Conservation (phyloP, 2,888 invertebrate genomes). For the Hypselothyrea guttata region DNA sequence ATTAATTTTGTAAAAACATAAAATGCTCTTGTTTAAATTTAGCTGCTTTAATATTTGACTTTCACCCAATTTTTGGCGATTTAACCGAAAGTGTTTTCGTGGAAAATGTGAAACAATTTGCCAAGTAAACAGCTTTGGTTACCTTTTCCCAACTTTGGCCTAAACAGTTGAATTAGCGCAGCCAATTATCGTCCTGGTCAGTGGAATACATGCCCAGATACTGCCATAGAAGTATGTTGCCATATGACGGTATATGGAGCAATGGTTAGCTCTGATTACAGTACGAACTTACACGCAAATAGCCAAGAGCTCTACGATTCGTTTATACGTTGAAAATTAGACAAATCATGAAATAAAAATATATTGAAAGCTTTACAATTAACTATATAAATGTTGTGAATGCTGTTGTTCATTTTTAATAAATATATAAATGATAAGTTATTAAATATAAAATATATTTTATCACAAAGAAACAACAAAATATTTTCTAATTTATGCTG, state of each 20-base stretch:
- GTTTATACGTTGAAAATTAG: no score
- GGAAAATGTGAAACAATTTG: conserved; percentile 44
- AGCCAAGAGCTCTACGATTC: not conserved
- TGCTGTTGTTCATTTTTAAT: no score
- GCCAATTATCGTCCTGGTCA: conserved; percentile 60
- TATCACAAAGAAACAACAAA: no score
- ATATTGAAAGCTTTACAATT: no score
- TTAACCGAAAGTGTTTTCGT: conserved; percentile 63
- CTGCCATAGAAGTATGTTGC: conserved; percentile 2
- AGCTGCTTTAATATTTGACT: conserved; percentile 23
- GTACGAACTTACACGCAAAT: conserved; percentile 47
- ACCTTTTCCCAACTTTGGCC: no score
- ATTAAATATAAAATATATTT: no score
- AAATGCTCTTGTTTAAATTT: conserved; percentile 21
- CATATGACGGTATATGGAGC: conserved; percentile 29
- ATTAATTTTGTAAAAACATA: conserved; percentile 25
- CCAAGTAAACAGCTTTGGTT: conserved; percentile 30
- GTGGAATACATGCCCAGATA: conserved; percentile 40
- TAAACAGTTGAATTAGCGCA: conserved; percentile 70
- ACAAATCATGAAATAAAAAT: conserved; percentile 14
- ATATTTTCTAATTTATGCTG: no score
- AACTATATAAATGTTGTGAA: no score
- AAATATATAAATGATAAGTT: no score
- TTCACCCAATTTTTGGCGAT: conserved; percentile 57
- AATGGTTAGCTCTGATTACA: conserved; percentile 31